Conservation (phyloP, 1,140 invertebrate species). For the Elymnias hypermnestra region DNA sequence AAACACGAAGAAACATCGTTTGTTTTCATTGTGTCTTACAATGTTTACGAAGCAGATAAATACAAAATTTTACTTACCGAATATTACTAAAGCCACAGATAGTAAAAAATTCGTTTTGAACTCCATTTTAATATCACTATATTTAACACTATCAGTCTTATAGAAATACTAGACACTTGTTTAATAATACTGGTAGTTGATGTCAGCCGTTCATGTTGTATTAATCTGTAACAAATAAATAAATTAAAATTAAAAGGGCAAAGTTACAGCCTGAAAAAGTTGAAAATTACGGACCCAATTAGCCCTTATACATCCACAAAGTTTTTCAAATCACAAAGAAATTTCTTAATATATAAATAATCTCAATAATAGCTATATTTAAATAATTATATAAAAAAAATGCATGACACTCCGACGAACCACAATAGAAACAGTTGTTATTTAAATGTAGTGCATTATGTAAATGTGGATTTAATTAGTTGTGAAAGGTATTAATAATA, state of each 20-base stretch:
- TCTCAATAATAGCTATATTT: too few species aligned
- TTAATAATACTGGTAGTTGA: constrained; percentile 11
- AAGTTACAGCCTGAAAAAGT: too few species aligned
- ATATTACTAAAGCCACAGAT: constrained; percentile 25
- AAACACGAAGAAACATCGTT: too few species aligned
- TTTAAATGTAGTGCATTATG: too few species aligned
- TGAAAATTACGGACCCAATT: too few species aligned
- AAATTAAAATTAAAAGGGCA: too few species aligned
- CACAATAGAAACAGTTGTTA: too few species aligned
- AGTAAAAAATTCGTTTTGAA: constrained; percentile 27
- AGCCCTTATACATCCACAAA: too few species aligned
- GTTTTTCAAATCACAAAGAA: too few species aligned
- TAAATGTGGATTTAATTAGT: neutral
- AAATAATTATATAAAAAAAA: too few species aligned
- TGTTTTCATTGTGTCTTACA: neutral
- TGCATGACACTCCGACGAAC: too few species aligned
- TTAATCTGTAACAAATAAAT: constrained; percentile 39
- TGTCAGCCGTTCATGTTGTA: constrained; percentile 43
- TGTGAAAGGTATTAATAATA: constrained; percentile 6
- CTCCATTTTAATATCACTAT: constrained; percentile 34
- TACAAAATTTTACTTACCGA: constrained; percentile 33
- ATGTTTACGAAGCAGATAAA: neutral
- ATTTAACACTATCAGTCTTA: constrained; percentile 12
- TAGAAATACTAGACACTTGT: constrained; percentile 13
- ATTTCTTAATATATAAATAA: too few species aligned